Base-by-base conservation (phyloP, 2,888 invertebrate genomes). In the Pandemis corylana region DNA sequence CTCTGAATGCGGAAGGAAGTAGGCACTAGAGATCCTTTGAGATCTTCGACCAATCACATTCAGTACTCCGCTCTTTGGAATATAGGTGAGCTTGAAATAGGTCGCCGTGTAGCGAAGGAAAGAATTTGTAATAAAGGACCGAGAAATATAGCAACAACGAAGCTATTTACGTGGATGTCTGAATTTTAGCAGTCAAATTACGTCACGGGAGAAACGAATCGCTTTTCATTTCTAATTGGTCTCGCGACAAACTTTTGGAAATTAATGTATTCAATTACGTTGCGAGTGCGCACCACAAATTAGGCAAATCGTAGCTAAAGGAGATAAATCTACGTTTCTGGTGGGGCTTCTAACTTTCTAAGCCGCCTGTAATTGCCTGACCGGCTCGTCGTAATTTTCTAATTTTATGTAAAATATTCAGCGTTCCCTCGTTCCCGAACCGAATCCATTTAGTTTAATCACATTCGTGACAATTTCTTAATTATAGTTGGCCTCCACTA, bases 281-380 rank as follows among this genome's bases (percentile, higher is more conserved):
- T 71, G 67, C 81, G 85, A 85, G 86, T 84, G 84, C 78, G 78
- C 78, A 76, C 76, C 82, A 80, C 77, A 82, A 86, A 88, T 88
- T 85, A 89, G 88, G 84, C 85, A 87, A 89, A 89, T 88, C 85
- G 85, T 82, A 87, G 82, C 81, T 80, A 83, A 84, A 81, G 78
- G 81, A 88, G 83, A 89, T 91, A 89, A 90, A 89, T 92, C 88
- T 81, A 78, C 81, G 89, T 90, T 88, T 83, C 78, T 80, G 78
- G 77, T 78, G 80, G 80, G 79, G 76, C 82, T 80, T 80, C 78
- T 89, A 91, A 92, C 89, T 91, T 89, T 82, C 78, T 85, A 89
- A 91, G 86, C 88, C 86, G 86, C 83, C 86, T 87, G 87, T 90
- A 90, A 91, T 90, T 90, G 87, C 82, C 83, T 83, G 84, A 81